Evolutionary conservation across 2,113 vertebrate species (phyloP), one percentile per base, ranked within the genome.

Genomic region (Mus pahari): DNA sequence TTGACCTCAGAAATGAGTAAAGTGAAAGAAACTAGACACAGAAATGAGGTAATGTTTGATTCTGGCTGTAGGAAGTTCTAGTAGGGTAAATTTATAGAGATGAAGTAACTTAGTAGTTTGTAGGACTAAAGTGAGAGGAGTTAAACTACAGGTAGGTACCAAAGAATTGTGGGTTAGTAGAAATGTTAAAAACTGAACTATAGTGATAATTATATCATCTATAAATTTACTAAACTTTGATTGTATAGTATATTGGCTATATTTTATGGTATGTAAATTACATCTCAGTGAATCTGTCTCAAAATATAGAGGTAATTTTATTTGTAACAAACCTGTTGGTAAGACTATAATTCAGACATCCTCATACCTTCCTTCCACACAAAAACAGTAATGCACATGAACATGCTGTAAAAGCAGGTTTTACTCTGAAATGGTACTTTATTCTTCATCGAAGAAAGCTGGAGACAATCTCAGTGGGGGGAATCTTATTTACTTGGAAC

Each of bases 41-140:
- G 62, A 81, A 70, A 55, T 28, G 36, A 66, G 16, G 13, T 82
- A 64, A 36, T 82, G 55, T 58, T 60, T 82, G 53, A 10, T 82
- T 84, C 70, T 77, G 33, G 74, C 84, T 95, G 77, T 86, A 73
- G 77, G 42, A 90, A 71, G 77, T 84, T 78, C 42, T 24, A 84
- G 83, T 36, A 81, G 78, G 33, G 31, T 17, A 17, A 73, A 87
- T 86, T 86, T 45, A 62, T 73, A 78, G 79, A 84, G 48, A 55
- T 28, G 33, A 87, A 86, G 20, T 20, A 62, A 91, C 70, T 79
- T 33, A 55, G 33, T 70, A 86, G 31, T 86, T 78, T 62, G 24
- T 79, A 50, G 53, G 16, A 87, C 36, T 83, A 22, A 33, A 20
- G 28, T 53, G 13, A 87, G 45, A 91, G 5, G 17, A 62, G 39